Base-by-base conservation (phyloP, 1,140 invertebrate genomes). In the Zaprionus gabonicus region DNA sequence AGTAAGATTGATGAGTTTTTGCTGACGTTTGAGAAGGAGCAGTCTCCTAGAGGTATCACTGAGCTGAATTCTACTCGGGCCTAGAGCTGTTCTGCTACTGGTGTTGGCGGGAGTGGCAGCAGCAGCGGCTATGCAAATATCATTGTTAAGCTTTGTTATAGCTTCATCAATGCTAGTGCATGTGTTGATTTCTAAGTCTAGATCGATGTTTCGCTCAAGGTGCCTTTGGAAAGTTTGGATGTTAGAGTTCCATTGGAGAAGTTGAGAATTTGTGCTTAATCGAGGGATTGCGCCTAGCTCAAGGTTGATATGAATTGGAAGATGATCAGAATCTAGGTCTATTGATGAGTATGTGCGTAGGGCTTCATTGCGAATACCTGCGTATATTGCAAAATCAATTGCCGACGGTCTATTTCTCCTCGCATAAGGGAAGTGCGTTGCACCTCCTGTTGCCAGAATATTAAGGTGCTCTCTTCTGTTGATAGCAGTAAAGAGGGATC, bases 311-410 rank as follows among this genome's bases (percentile, higher is more conserved):
- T 27, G 27, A 27, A 27, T 27, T 27, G 63, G 60, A 20, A 49
- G 41, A 46, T 63, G 38, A 28, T 63, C 60, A 9, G 41, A 63
- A 12, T 46, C 60, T 1, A 63, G 60, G 15, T 63, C 60, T 10
- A 46, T 12, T 7, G 60, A 49, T 13, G 41, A 63, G 23, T 28
- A 63, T 12, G 28, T 46, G 9, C 38, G 10, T 3, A 38, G 3
- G 12, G 36, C 12, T 38, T 38, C 36, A 0, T 38, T 3, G 3
- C 3, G 4, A 4, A 38, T 13, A 0, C 36, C 36, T 13, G 12
- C 36, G 15, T 55, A 55, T 1, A 55, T 3, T 23, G 51, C 51
- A 13, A 55, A 55, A 4, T 55, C 51, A 1, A 55, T 55, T 0
- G 51, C 51, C 13, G 51, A 55, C 0, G 51, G 51, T 0, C 51